These are phyloP conservation scores for Cephus rjabovi DNA, from an alignment of 2,888 invertebrate species.

Conservation along the genomic window DNA sequence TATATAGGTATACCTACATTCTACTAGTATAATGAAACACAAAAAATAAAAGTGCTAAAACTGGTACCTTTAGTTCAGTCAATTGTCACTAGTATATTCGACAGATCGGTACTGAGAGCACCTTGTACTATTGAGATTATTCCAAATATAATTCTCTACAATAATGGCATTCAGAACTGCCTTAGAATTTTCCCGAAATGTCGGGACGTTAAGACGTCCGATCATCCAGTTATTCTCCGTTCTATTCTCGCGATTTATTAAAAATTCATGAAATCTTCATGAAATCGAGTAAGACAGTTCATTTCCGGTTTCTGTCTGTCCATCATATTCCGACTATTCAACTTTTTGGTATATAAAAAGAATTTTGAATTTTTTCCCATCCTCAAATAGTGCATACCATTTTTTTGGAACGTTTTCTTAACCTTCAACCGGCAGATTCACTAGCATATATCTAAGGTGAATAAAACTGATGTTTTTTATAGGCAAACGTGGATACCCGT, in stretches of 20 bases:
- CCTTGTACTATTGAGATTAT: neutral
- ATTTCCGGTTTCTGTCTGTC: neutral
- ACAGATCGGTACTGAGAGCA: neutral
- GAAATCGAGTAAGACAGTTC: neutral
- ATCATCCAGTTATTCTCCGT: neutral
- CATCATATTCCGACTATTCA: neutral
- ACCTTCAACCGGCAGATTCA: neutral
- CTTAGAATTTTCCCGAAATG: constrained; percentile 4
- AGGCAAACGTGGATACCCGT: neutral
- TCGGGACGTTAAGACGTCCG: neutral
- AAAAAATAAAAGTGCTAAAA: neutral
- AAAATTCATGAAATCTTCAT: neutral
- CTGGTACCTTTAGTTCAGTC: neutral
- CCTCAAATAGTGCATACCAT: neutral
- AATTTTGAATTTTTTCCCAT: neutral
- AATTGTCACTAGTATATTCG: neutral
- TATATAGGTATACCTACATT: neutral
- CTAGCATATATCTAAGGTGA: neutral
- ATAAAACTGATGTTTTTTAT: neutral
- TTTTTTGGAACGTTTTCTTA: neutral
- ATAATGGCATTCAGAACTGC: neutral
- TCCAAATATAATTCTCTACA: neutral
- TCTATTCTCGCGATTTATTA: neutral
- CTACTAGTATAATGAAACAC: neutral
- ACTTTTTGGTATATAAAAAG: neutral